Percentiles rank a stretch among this genome's conserved stretches.
These are phyloP conservation scores for Cephus cinctus DNA, from an alignment of 1,140 invertebrate species.

Conservation along the genomic window DNA sequence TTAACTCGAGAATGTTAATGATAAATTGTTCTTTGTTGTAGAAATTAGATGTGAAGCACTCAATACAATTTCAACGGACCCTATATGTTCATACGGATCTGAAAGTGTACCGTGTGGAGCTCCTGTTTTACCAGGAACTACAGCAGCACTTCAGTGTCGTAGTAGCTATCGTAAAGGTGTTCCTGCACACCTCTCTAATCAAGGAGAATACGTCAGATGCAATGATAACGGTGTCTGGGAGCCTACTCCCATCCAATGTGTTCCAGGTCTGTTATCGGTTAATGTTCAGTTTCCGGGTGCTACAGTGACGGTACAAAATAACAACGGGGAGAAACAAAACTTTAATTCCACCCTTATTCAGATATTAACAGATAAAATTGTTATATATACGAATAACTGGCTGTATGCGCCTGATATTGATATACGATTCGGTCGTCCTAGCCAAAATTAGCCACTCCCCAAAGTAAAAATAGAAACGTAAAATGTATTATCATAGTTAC, in stretches of 20 bases:
- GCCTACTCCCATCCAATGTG: constrained; percentile 42
- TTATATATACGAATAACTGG: constrained; percentile 20
- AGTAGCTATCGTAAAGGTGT: constrained; percentile 39
- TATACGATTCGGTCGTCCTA: too few species aligned
- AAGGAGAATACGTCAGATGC: constrained; percentile 28
- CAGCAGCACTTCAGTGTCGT: constrained; percentile 30
- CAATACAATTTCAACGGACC: constrained; percentile 23
- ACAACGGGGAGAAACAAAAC: too few species aligned
- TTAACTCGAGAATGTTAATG: background rate
- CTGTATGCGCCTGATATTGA: too few species aligned
- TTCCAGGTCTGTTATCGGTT: constrained; percentile 45
- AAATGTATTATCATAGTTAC: too few species aligned
- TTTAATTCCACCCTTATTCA: constrained; percentile 16
- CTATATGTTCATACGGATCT: constrained; percentile 27
- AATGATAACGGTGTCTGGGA: constrained; percentile 42
- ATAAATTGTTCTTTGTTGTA: constrained; percentile 18
- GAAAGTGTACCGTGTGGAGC: constrained; percentile 24
- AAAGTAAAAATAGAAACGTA: too few species aligned
- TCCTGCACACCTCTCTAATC: constrained; percentile 13
- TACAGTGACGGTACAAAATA: background rate
- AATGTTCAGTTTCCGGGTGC: constrained; percentile 35
- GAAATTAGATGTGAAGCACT: constrained; percentile 41
- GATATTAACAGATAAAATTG: constrained; percentile 15
- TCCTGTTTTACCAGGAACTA: constrained; percentile 30
- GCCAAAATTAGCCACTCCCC: too few species aligned